Evolutionary conservation across 2,888 invertebrate genomes (phyloP).

Genomic region (Brenthis daphne): DNA sequence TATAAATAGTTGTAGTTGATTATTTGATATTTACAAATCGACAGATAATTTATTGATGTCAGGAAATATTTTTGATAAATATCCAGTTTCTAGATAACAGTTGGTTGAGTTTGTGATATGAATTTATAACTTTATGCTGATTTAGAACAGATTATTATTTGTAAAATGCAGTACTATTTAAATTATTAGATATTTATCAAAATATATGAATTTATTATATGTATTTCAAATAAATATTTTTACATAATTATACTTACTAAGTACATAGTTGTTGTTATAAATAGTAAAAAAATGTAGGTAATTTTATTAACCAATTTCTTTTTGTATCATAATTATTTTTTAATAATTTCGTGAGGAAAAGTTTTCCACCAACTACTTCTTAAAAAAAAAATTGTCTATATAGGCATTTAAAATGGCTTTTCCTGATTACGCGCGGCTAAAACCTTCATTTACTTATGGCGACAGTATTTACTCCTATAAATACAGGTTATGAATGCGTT

Average conservation of each 20-base stretch:
- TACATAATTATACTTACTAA: too few species aligned
- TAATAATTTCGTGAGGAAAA: background rate
- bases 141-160: too few species aligned
- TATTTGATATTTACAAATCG: conserved; percentile 12
- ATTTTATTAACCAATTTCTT: too few species aligned
- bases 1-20: conserved; percentile 2
- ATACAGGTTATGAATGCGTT: conserved; percentile 37
- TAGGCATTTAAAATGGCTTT: background rate
- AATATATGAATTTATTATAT: too few species aligned
- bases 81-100: background rate
- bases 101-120: too few species aligned
- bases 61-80: conserved; percentile 1
- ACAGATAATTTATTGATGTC: background rate
- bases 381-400: background rate
- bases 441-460: conserved; percentile 23
- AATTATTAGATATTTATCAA: too few species aligned
- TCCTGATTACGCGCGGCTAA: conserved; percentile 12
- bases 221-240: too few species aligned
- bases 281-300: too few species aligned
- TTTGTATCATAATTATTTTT: background rate
- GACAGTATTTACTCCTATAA: conserved; percentile 40
- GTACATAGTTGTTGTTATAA: too few species aligned
- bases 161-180: too few species aligned
- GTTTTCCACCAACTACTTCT: background rate
- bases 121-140: too few species aligned